Percentiles rank a stretch among this genome's conserved stretches.
phyloP scores from a whole-genome alignment of 2,113 vertebrate species.

The Condylura cristata region DNA sequence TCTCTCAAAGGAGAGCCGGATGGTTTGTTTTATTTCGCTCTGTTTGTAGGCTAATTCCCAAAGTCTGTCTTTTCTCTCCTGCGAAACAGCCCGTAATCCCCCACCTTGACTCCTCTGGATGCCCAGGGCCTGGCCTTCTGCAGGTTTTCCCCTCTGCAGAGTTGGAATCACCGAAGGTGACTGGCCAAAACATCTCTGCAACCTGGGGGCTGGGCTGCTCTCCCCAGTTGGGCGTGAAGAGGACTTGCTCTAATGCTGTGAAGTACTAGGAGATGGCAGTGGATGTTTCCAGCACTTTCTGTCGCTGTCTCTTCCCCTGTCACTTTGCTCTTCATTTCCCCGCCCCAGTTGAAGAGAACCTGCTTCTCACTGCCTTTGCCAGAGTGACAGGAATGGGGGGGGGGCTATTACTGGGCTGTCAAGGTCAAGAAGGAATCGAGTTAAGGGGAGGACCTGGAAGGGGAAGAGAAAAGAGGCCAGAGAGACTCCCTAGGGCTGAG shows the following conservation, averaged over 20 bases:
- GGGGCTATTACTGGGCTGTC: constrained; percentile 56
- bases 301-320: background rate
- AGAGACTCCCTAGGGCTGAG: background rate
- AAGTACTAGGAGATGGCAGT: constrained; percentile 52
- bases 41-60: constrained; percentile 35
- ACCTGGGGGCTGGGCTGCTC: constrained; percentile 65
- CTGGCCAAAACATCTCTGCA: constrained; percentile 71
- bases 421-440: constrained; percentile 74
- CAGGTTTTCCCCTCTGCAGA: constrained; percentile 68
- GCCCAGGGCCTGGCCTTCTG: constrained; percentile 47
- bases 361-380: constrained; percentile 33
- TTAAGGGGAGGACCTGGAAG: constrained; percentile 15
- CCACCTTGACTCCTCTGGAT: background rate
- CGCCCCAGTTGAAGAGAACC: background rate
- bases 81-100: background rate
- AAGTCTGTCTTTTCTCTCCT: constrained; percentile 33
- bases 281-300: constrained; percentile 73
- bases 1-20: background rate
- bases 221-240: constrained; percentile 16
- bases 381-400: constrained; percentile 35
- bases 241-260: constrained; percentile 35
- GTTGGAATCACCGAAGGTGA: constrained; percentile 64
- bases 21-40: constrained; percentile 53
- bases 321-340: constrained; percentile 44
- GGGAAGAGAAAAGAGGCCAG: constrained; percentile 44